Evolutionary conservation across 2,113 vertebrate genomes (phyloP), one percentile per base, ranked within the genome.

Genomic region (Anas platyrhynchos): DNA sequence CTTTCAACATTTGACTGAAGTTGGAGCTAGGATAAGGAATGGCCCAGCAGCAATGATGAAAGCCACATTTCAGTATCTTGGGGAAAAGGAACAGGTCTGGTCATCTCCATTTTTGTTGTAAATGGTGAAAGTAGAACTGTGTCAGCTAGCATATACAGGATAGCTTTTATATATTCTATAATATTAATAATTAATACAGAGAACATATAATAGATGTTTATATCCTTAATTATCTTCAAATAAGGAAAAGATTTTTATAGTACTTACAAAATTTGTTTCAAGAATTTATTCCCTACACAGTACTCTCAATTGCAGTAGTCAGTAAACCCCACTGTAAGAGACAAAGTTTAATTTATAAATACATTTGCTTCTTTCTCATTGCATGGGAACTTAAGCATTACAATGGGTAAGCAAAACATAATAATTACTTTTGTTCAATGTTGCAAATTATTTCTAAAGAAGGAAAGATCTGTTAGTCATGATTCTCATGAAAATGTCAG

Each of bases 1-100:
- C 95, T 97, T 97, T 96, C 87, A 97, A 96, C 93, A 88, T 94
- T 93, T 73, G 66, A 91, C 86, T 94, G 90, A 96, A 97, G 89
- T 91, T 93, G 76, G 73, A 94, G 88, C 88, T 81, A 83, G 97
- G 67, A 89, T 96, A 95, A 96, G 83, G 93, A 91, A 81, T 73
- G 83, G 67, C 69, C 67, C n/a, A 87, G 86, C 69, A 96, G 83
- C 84, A 87, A 69, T 91, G 74, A 92, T 55, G 87, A 96, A 93
- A 96, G 36, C 16, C 38, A 46, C 31, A 91, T 81, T 91, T 93
- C 83, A 92, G 93, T 76, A 91, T 96, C 82, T 89, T 69, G 67
- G 32, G 61, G 86, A 75, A 91, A 94, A 95, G 67, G 59, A 95
- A 94, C 41, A 73, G 56, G 75, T 46, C 71, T 96, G 87, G 85